Conservation (phyloP, 2,888 invertebrate species). For the Parasteatoda lunata region DNA sequence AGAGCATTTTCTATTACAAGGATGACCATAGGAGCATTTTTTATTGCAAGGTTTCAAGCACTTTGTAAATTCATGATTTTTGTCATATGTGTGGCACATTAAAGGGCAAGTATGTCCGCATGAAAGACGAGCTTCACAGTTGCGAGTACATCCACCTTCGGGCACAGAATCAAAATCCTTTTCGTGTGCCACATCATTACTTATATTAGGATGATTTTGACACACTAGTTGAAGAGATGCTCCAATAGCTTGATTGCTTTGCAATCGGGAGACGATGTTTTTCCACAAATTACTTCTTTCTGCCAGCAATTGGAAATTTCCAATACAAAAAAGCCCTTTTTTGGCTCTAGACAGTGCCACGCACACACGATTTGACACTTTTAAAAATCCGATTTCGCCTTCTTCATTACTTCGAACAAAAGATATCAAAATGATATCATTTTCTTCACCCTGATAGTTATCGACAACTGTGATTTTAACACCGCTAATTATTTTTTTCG, state of each 20-base stretch:
- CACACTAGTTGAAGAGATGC: slow-evolving; percentile 54
- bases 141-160: slow-evolving; percentile 72
- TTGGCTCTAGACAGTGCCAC: slow-evolving; percentile 70
- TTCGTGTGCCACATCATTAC: slow-evolving; percentile 41
- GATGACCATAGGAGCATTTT: slow-evolving; percentile 31
- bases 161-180: slow-evolving; percentile 59
- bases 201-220: slow-evolving; percentile 57
- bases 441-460: slow-evolving; percentile 72
- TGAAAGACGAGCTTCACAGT: slow-evolving; percentile 72
- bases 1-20: slow-evolving; percentile 50
- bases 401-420: slow-evolving; percentile 71
- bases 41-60: slow-evolving; percentile 53
- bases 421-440: slow-evolving; percentile 72
- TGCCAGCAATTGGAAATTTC: slow-evolving; percentile 65
- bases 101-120: slow-evolving; percentile 74
- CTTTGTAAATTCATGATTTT: slow-evolving; percentile 25
- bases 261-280: slow-evolving; percentile 37
- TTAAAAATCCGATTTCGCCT: slow-evolving; percentile 73
- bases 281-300: slow-evolving; percentile 62
- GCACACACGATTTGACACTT: slow-evolving; percentile 72
- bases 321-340: slow-evolving; percentile 69
- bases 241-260: slow-evolving; percentile 54
- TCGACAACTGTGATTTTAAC: slow-evolving; percentile 70
- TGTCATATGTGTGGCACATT: slow-evolving; percentile 69
- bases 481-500: slow-evolving; percentile 13